phyloP scores from a whole-genome alignment of 2,888 invertebrate genomes.

The Cryptocheilus praepositus region DNA sequence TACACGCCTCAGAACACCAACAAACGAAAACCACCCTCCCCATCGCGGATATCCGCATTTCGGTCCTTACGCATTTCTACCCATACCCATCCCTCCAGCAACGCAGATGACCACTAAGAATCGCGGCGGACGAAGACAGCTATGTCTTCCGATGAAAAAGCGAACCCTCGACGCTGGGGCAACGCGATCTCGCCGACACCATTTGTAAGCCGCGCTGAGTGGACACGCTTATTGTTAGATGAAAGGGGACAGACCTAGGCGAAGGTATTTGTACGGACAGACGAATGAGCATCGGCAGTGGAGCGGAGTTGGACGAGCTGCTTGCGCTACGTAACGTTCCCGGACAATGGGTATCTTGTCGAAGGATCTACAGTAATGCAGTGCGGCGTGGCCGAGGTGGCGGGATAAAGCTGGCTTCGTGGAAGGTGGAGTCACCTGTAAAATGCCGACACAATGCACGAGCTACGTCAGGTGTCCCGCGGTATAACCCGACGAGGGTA shows the following conservation, averaged over 20 bases:
- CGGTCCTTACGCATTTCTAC: too few species aligned
- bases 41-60: too few species aligned
- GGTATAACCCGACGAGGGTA: slow-evolving; percentile 28
- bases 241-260: neutral
- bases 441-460: slow-evolving; percentile 52
- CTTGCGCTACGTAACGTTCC: slow-evolving; percentile 53
- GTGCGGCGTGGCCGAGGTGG: slow-evolving; percentile 44
- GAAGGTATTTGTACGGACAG: too few species aligned
- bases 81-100: too few species aligned
- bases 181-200: neutral
- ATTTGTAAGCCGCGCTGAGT: slow-evolving; percentile 10
- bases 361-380: slow-evolving; percentile 55
- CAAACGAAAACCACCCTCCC: too few species aligned
- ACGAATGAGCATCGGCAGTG: slow-evolving; percentile 5
- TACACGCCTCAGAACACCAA: too few species aligned
- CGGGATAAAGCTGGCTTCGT: slow-evolving; percentile 36
- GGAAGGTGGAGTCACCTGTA: slow-evolving; percentile 57
- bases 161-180: neutral
- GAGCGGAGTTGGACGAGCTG: slow-evolving; percentile 35
- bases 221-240: slow-evolving; percentile 5
- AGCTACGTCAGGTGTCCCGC: slow-evolving; percentile 57
- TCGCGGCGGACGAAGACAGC: too few species aligned
- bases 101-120: too few species aligned
- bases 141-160: too few species aligned
- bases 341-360: slow-evolving; percentile 55